Percentiles rank a stretch among this genome's conserved stretches.
Evolutionary conservation across 1,140 invertebrate genomes (phyloP).

Genomic region (Pogonus chalceus): DNA sequence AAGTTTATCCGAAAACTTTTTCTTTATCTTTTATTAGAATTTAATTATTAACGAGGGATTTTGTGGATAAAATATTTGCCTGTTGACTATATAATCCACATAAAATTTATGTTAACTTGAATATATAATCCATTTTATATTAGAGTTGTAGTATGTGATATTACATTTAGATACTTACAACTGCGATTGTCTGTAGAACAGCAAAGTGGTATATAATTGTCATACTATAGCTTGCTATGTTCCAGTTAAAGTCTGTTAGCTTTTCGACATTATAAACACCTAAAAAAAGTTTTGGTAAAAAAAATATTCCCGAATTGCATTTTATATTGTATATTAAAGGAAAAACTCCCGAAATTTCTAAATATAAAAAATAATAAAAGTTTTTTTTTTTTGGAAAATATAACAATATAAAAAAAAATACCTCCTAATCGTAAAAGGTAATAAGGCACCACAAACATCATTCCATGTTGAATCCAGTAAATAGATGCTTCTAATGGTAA

Average conservation of each 20-base stretch:
- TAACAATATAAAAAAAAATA: slow-evolving; percentile 36
- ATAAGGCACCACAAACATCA: slow-evolving; percentile 87
- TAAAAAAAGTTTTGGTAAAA: too few species aligned
- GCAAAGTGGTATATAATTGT: slow-evolving; percentile 82
- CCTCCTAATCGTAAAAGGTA: slow-evolving; percentile 79
- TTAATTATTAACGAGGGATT: too few species aligned
- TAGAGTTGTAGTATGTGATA: slow-evolving; percentile 3
- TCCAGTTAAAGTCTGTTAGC: slow-evolving; percentile 73
- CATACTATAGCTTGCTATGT: slow-evolving; percentile 67
- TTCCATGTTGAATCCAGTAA: slow-evolving; percentile 87
- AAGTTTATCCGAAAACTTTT: too few species aligned
- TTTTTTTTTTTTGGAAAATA: slow-evolving; percentile 8
- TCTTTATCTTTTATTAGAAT: too few species aligned
- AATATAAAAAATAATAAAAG: slow-evolving; percentile 14
- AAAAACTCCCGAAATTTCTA: too few species aligned
- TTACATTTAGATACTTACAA: slow-evolving; percentile 52
- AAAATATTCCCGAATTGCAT: too few species aligned
- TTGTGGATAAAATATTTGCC: too few species aligned
- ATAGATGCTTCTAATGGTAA: slow-evolving; percentile 80
- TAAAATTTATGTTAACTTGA: slow-evolving; percentile 4
- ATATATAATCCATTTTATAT: neutral
- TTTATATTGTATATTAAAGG: too few species aligned
- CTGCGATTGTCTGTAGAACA: slow-evolving; percentile 68
- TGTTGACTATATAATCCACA: too few species aligned
- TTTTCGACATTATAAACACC: slow-evolving; percentile 80